Evolutionary conservation across 2,797 vertebrate genomes (phyloP), one percentile per base, ranked within the genome.

Genomic region (Loris lydekkerianus): DNA sequence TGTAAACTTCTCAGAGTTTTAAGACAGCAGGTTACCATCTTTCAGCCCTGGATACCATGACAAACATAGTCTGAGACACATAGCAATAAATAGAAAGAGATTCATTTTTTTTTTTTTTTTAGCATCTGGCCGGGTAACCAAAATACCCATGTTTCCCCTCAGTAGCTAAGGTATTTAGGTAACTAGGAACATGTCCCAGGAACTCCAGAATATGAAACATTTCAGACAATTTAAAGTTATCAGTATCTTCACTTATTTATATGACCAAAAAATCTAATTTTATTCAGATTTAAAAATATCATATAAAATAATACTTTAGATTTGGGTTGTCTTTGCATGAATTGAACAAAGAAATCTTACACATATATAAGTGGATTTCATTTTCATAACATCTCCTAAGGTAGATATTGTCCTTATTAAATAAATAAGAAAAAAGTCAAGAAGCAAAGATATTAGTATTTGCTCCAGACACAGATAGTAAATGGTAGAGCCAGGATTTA

Each of bases 131-230:
- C 72, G 5, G 25, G 21, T 21, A 61, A 13, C 10, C n/a, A 67
- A 81, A 93, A 67, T 87, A 37, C 25, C 40, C 46, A 86, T 9
- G 2, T 77, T 93, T 93, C 53, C 13, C 37, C 60, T 85, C 43
- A 58, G 17, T 46, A 72, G 34, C 31, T 73, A 72, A 72, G 14
- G 46, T 60, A 34, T 60, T 93, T 89, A 46, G n/a, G 25, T 86
- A 89, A 89, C 46, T 60, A 58, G 60, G 87, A 89, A 72, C 15
- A 81, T 46, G 10, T 23, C 23, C 34, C 34, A 58, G 34, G 34
- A 92, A 67, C 20, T 72, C 29, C 29, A 91, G 73, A 82, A 67
- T 63, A 43, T 82, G 93, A 91, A 94, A 77, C 49, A 91, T 86
- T 86, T 94, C 53, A 80, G 61, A 84, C 11, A 76, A 5, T 14